Evolutionary conservation across 2,797 vertebrate genomes (phyloP), one percentile per base, ranked within the genome.

Genomic region (Gallinago nigripennis): DNA sequence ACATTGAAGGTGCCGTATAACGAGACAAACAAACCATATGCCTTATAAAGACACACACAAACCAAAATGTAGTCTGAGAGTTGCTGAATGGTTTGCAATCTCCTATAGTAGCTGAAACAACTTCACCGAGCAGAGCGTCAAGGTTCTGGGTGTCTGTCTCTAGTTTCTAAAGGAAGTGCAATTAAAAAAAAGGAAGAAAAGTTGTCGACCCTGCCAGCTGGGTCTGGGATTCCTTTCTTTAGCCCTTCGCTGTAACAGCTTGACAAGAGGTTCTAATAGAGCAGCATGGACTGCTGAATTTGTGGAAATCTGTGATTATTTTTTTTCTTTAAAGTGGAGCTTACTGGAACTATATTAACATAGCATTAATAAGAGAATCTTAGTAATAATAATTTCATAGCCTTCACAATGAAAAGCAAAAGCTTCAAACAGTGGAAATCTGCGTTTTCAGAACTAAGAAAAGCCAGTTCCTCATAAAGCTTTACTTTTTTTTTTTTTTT

Each of bases 21-120:
- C 53, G 39, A 19, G 14, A 53, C 4, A 16, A 39, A 35, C 16
- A 43, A 43, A 43, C 41, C 41, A 43, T 43, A 43, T 43, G 41
- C 16, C 16, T 17, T 18, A 43, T 8, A 43, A 43, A 43, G 41
- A 43, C 41, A 70, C 3, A 24, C 16, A 13, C 21, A 27, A 45
- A 31, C 33, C n/a, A 46, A 43, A 51, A 65, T 1, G 3, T 4
- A 16, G 4, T 5, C 50, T 35, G 50, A 45, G 28, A 45, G 54
- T 1, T 80, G 25, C 17, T 14, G n/a, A 58, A 8, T 5, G 18
- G 9, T 30, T 72, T 87, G 50, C 33, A 12, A 24, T 30, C 16
- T 58, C 48, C 20, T 0, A 0, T 3, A 12, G 72, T 4, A 5
- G 0, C 64, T 90, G 48, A 45, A 54, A 31, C 19, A 61, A 1